Base-by-base conservation (phyloP, 2,888 invertebrate species). In the Atethmia centrago region DNA sequence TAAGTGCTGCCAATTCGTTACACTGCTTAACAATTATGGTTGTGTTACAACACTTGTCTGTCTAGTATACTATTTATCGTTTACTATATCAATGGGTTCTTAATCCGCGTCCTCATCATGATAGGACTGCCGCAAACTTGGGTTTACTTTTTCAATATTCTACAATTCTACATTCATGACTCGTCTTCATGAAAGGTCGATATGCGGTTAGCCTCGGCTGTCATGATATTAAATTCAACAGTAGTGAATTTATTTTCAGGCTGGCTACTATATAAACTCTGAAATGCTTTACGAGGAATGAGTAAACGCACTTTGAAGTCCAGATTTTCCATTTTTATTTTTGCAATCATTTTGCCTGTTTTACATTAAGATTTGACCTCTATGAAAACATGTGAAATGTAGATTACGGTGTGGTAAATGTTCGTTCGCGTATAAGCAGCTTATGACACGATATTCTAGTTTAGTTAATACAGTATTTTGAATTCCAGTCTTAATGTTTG, bases 1-100 rank as follows among this genome's bases (percentile, higher is more conserved):
- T 85, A 81, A 86, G 86, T 87, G 84, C 79, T 83, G 84, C 82
- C 76, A 84, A 89, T 87, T 85, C 83, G 83, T 74, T 87, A 86
- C 71, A 86, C 80, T 83, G 80, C 76, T 79, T 63, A 83, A 85
- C 80, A 80, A 81, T 85, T 80, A 83, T 76, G 79, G 74, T 82
- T 77, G 74, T 79, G 66, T 87, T 80, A 82, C 73, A 74, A 79
- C 80, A 83, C 77, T 78, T 59, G 45, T 51, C 77, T 53, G 78
- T 47, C 59, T 69, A 65, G 74, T 71, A 74, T 73, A 74, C 59
- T 49, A 66, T 84, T 66, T 84, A 82, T 82, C 68, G 65, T 69
- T 71, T 45, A 71, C 45, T 53, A 72, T 85, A 85, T 80, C 69
- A 72, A 81, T 77, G 42, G 63, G 67, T 62, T 75, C 59, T 75